phyloP scores from a whole-genome alignment of 1,140 invertebrate genomes.

The Ladona fulva region DNA sequence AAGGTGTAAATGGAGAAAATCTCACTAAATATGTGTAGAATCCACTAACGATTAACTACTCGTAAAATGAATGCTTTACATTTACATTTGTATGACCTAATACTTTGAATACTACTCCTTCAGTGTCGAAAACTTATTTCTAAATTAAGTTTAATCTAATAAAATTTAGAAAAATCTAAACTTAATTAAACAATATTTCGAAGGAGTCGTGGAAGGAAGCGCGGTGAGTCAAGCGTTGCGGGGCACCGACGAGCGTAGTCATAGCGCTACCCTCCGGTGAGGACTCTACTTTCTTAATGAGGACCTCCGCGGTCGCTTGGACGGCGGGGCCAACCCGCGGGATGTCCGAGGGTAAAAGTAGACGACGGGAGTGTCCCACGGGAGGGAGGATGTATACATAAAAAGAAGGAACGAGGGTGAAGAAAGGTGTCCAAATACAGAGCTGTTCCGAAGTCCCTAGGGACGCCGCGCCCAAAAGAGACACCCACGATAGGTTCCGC shows the following conservation, averaged over 20 bases:
- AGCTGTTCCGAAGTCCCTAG: background rate
- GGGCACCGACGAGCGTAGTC: background rate
- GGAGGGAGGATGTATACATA: too few relatives aligned
- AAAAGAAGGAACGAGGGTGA: background rate
- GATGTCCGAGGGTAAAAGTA: background rate
- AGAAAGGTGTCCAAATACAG: background rate
- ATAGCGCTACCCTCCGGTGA: background rate
- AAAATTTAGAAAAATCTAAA: too few relatives aligned
- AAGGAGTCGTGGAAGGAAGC: too few relatives aligned
- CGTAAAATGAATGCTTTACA: too few relatives aligned
- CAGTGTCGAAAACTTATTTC: too few relatives aligned
- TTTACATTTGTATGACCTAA: too few relatives aligned
- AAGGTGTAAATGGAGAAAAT: too few relatives aligned
- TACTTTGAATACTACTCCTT: too few relatives aligned
- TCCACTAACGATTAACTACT: too few relatives aligned
- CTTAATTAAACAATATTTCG: too few relatives aligned
- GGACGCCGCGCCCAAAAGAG: background rate
- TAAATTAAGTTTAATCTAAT: too few relatives aligned
- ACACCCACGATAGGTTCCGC: background rate
- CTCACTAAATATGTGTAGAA: too few relatives aligned
- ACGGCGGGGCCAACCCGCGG: background rate
- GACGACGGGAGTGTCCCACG: background rate
- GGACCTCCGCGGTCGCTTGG: background rate
- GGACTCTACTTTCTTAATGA: background rate
- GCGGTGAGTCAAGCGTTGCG: background rate